A percentile compares a stretch with the other conserved stretches of the same genome.
phyloP scores from a whole-genome alignment of 2,797 vertebrate species.

The Sebastes taczanowskii region DNA sequence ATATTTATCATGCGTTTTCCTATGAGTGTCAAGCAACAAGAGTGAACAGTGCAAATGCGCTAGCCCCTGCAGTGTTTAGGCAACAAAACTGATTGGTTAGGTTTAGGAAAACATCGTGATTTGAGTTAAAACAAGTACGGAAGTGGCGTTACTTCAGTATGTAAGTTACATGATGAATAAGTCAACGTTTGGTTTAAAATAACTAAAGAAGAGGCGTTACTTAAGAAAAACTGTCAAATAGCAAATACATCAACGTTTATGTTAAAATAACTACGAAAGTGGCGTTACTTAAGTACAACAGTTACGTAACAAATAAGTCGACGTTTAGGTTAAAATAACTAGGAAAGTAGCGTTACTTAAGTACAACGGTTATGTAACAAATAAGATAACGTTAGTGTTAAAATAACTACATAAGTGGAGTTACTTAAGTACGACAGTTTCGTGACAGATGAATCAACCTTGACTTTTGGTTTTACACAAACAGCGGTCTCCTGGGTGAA shows the following conservation, averaged over 20 bases:
- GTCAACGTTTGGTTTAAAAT: background rate
- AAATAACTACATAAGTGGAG: background rate
- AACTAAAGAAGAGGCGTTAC: accelerated
- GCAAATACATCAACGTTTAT: too few species aligned
- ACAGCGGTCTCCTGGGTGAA: background rate
- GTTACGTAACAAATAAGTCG: too few species aligned
- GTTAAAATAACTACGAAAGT: too few species aligned
- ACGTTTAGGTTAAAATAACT: too few species aligned
- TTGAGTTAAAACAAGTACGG: accelerated
- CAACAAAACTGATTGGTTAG: background rate
- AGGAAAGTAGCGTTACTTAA: too few species aligned
- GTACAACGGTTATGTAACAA: too few species aligned
- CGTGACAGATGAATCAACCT: accelerated
- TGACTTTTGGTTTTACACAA: background rate
- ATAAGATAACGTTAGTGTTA: background rate
- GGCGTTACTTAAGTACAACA: too few species aligned
- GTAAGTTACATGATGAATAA: background rate
- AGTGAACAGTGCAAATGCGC: too few species aligned
- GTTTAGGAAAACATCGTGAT: background rate
- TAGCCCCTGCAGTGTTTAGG: background rate
- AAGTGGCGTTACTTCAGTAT: background rate
- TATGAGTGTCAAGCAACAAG: too few species aligned
- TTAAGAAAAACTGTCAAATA: too few species aligned
- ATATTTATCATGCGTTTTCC: too few species aligned
- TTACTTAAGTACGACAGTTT: background rate